Percentiles rank a stretch among this genome's conserved stretches.
These are phyloP conservation scores for Cartodere bifasciata DNA, from an alignment of 2,888 invertebrate genomes.

Conservation along the genomic window DNA sequence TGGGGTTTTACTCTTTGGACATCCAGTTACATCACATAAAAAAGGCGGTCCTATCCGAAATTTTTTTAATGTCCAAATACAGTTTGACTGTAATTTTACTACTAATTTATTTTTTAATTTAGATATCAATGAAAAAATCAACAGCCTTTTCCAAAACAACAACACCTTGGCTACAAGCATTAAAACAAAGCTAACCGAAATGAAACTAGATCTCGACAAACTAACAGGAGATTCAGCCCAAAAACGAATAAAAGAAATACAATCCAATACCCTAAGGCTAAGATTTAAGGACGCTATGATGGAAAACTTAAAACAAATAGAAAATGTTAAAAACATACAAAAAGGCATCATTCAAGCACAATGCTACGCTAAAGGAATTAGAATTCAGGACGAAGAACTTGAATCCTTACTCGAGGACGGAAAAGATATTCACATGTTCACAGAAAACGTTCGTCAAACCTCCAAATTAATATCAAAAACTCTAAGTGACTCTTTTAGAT, in stretches of 20 bases:
- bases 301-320: conserved; percentile 41
- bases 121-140: conserved; percentile 13
- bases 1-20: too few species aligned
- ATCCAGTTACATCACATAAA: too few species aligned
- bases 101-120: too few species aligned
- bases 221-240: conserved; percentile 17
- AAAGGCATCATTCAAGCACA: conserved; percentile 43
- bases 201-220: conserved; percentile 20
- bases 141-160: conserved; percentile 23
- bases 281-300: conserved; percentile 39
- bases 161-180: conserved; percentile 22
- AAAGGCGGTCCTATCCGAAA: too few species aligned
- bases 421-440: conserved; percentile 35
- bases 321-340: conserved; percentile 40
- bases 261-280: conserved; percentile 37
- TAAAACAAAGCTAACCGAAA: conserved; percentile 22
- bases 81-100: too few species aligned
- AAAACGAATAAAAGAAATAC: conserved; percentile 38
- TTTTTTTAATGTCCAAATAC: too few species aligned
- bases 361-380: conserved; percentile 35
- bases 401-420: conserved; percentile 32
- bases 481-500: conserved; percentile 40
- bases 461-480: background rate
- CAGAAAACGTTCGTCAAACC: conserved; percentile 36
- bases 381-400: conserved; percentile 31